Conservation (phyloP, 2,888 invertebrate genomes). For the Dryocosmus kuriphilus region DNA sequence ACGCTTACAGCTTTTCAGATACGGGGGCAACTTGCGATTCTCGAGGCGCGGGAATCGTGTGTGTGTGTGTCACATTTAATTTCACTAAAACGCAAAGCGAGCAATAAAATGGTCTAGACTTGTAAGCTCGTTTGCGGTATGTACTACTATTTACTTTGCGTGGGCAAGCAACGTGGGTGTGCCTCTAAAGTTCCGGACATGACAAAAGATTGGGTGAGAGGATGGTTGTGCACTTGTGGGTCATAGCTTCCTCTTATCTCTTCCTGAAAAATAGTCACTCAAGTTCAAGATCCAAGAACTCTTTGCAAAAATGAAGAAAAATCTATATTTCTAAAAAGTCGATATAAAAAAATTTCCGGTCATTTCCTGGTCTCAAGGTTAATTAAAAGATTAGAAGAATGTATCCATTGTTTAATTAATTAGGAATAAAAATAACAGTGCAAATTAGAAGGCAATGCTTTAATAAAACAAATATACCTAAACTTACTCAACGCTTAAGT, state of each 20-base stretch:
- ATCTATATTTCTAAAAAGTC: too few species aligned
- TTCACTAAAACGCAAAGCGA: constrained; percentile 60
- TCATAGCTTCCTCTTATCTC: constrained; percentile 52
- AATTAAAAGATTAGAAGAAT: too few species aligned
- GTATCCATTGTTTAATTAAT: too few species aligned
- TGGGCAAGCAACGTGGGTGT: constrained; percentile 64
- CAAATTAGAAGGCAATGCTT: background rate
- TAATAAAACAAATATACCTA: constrained; percentile 2
- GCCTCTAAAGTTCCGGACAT: constrained; percentile 58
- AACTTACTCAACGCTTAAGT: background rate
- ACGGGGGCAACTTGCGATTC: background rate
- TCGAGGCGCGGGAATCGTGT: constrained; percentile 30
- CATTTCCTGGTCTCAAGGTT: too few species aligned
- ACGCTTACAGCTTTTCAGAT: background rate
- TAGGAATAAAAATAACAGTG: background rate
- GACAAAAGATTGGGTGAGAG: constrained; percentile 54
- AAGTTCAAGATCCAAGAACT: background rate
- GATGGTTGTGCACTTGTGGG: constrained; percentile 52
- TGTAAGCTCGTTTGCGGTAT: constrained; percentile 50
- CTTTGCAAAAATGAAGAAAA: background rate
- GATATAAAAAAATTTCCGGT: too few species aligned
- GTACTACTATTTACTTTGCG: constrained; percentile 58
- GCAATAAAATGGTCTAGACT: constrained; percentile 63
- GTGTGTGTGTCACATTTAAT: constrained; percentile 58
- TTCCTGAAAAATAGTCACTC: background rate